A percentile compares a stretch with the other conserved stretches of the same genome.
These are phyloP conservation scores for Bubo bubo DNA, from an alignment of 2,113 vertebrate species.

Conservation along the genomic window DNA sequence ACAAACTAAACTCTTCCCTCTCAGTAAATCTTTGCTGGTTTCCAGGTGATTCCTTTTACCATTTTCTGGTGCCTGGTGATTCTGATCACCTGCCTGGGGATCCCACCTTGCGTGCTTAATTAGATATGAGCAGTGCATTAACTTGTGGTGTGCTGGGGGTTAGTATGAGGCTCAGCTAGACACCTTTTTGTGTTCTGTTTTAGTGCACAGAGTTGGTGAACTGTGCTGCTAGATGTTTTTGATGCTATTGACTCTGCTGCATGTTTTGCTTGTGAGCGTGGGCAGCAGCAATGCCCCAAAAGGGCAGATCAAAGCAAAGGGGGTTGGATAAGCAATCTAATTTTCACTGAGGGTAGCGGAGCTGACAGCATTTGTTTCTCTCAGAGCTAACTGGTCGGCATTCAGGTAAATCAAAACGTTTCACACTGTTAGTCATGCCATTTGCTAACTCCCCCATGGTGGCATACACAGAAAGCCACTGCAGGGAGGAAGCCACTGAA, in stretches of 20 bases:
- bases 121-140: neutral
- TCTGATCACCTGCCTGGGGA: neutral
- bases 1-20: neutral
- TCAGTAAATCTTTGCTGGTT: neutral
- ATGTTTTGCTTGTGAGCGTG: neutral
- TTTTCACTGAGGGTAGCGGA: neutral
- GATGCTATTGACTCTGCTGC: neutral
- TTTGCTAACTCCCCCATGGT: accelerated
- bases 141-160: neutral
- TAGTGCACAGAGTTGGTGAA: accelerated
- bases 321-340: neutral
- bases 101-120: neutral
- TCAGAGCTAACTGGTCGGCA: neutral
- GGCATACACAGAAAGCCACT: neutral
- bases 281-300: neutral
- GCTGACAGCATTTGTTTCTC: neutral
- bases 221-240: neutral
- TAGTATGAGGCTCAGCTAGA: neutral
- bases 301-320: neutral
- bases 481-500: neutral
- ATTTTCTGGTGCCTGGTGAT: neutral
- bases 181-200: accelerated
- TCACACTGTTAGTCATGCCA: neutral
- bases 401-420: neutral
- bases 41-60: neutral